Evolutionary conservation across 2,888 invertebrate genomes (phyloP), one percentile per base, ranked within the genome.

Genomic region (Pantelozetes paolii): DNA sequence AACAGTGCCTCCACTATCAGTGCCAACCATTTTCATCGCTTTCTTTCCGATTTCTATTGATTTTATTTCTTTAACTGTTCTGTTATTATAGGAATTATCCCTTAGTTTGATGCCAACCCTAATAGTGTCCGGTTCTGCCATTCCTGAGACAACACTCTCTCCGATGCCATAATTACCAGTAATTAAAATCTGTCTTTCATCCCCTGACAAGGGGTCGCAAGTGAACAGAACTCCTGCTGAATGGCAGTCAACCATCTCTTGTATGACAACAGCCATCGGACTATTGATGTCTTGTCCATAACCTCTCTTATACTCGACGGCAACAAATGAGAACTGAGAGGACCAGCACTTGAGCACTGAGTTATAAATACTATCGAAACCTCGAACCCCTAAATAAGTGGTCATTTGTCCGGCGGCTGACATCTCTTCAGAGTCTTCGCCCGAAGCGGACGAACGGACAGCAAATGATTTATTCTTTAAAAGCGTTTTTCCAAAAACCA

Each of bases 141-240:
- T 82, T 0, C 89, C 36, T 9, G 36, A 36, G 6, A 36, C 36
- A 5, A 36, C 36, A 36, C 36, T 92, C 76, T 78, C 89, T 74
- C 92, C 92, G 0, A 92, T 84, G 0, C 92, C 93, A 81, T 87
- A 90, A 82, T 91, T 90, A 3, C 91, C 89, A 13, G 91, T 90
- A 78, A 94, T 85, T 15, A 89, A 84, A 76, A 92, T 85, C 54
- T 85, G 80, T 3, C 86, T 83, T 0, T 90, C 88, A 82, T 90
- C 88, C 0, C 88, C 89, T 15, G 86, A 87, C 1, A 87, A 85
- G 0, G 93, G 92, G 81, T 92, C 89, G 23, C 88, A 85, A 0
- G 92, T 90, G 83, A 93, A 93, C 81, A 93, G 82, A 1, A 92
- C 92, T 6, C 93, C 93, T 15, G 84, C 82, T 0, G 82, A 79